These are phyloP conservation scores for Actenoides lindsayi DNA, from an alignment of 2,113 vertebrate genomes.

Conservation along the genomic window DNA sequence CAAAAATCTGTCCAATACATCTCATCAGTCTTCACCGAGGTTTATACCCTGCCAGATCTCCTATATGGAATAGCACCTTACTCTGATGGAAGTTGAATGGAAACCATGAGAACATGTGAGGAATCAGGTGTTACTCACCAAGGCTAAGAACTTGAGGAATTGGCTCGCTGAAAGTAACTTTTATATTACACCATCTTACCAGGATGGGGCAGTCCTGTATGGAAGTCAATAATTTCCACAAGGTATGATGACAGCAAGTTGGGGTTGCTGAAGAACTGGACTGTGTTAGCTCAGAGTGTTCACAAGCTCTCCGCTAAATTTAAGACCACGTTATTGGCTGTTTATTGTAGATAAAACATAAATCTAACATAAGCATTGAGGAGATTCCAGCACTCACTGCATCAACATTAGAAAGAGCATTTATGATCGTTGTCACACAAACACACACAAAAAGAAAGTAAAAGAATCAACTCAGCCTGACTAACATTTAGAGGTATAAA, in stretches of 20 bases:
- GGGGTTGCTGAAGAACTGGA: slow-evolving; percentile 23
- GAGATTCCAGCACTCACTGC: slow-evolving; percentile 51
- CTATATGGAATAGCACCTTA: background rate
- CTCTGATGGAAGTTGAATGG: background rate
- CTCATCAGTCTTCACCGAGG: background rate
- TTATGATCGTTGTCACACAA: slow-evolving; percentile 68
- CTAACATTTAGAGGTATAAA: slow-evolving; percentile 74
- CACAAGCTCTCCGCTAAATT: slow-evolving; percentile 44
- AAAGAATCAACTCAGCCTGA: slow-evolving; percentile 45
- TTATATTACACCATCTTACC: slow-evolving; percentile 1
- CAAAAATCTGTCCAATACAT: background rate
- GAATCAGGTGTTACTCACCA: background rate
- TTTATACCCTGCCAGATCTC: background rate
- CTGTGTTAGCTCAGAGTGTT: background rate
- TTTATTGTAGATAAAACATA: slow-evolving; percentile 63
- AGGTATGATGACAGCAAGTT: background rate
- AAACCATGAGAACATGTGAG: background rate
- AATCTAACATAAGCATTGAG: slow-evolving; percentile 59
- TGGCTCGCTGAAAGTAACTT: background rate
- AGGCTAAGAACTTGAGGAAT: background rate
- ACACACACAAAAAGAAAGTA: slow-evolving; percentile 19
- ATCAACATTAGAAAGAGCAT: slow-evolving; percentile 65
- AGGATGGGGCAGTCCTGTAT: background rate
- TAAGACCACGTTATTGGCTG: slow-evolving; percentile 60
- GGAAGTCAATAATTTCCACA: slow-evolving; percentile 42